A percentile compares a stretch with the other conserved stretches of the same genome.
Evolutionary conservation across 2,797 vertebrate genomes (phyloP).

Genomic region (Mormyrus hasselquistii): DNA sequence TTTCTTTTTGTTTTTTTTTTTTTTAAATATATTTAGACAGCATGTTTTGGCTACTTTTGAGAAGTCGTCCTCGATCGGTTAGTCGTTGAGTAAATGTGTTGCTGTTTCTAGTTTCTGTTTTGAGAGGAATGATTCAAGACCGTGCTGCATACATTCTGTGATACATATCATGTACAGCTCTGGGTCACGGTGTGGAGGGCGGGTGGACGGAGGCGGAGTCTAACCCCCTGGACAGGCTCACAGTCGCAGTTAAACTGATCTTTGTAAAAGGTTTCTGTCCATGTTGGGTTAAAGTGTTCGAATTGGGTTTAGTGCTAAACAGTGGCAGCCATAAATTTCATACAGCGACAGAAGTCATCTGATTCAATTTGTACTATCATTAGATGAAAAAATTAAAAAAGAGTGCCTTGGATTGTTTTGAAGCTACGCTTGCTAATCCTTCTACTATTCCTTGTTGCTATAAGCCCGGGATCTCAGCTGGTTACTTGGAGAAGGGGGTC

Average conservation of each 20-base stretch:
- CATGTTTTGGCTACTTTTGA: slow-evolving; percentile 90
- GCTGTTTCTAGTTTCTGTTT: slow-evolving; percentile 75
- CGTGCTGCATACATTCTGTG: slow-evolving; percentile 90
- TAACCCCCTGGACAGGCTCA: slow-evolving; percentile 76
- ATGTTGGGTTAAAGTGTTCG: slow-evolving; percentile 59
- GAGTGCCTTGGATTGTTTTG: slow-evolving; percentile 93
- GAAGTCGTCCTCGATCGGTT: slow-evolving; percentile 81
- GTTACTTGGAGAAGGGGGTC: slow-evolving; percentile 67
- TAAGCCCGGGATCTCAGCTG: slow-evolving; percentile 74
- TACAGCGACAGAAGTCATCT: slow-evolving; percentile 49
- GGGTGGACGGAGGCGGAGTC: slow-evolving; percentile 49
- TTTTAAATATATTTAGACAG: slow-evolving; percentile 85
- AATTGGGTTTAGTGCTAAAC: slow-evolving; percentile 62
- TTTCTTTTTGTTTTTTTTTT: slow-evolving; percentile 59
- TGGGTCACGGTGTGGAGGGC: slow-evolving; percentile 74
- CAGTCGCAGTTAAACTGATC: slow-evolving; percentile 66
- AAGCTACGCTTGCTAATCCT: slow-evolving; percentile 77
- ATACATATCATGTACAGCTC: slow-evolving; percentile 96
- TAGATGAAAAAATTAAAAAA: slow-evolving; percentile 64
- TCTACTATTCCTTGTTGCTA: slow-evolving; percentile 67
- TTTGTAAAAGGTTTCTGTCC: slow-evolving; percentile 68
- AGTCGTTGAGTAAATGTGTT: slow-evolving; percentile 82
- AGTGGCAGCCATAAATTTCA: slow-evolving; percentile 67
- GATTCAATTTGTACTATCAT: slow-evolving; percentile 70
- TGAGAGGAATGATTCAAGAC: slow-evolving; percentile 51